Evolutionary conservation across 2,113 vertebrate species (phyloP), one percentile per base, ranked within the genome.

Genomic region (Cepphus grylle): DNA sequence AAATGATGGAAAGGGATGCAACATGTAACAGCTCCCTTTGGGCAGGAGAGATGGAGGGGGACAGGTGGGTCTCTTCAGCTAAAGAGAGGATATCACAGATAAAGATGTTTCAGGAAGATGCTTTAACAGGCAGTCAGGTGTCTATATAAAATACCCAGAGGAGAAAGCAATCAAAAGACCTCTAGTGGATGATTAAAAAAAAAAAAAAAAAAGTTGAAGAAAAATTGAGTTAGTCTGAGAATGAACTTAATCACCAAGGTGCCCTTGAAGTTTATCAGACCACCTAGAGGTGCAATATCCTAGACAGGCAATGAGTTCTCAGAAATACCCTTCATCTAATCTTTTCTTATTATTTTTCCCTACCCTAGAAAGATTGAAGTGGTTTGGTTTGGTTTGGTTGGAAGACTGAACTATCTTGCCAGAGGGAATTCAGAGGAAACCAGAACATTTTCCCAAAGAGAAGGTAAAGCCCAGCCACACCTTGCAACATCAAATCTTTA

Each of bases 401-500:
- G 93, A 94, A 95, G 85, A 70, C 86, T 95, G 42, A 87, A 66
- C 29, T 82, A 82, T 53, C 79, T 93, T 93, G 95, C 96, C 95
- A 80, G 89, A 82, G 89, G 96, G 93, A 96, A 95, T 93, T 87
- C 12, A 0, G 79, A 90, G 78, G 91, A 91, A 97, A 96, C 67
- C 47, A 94, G 93, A 89, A 86, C 19, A 7, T 80, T 94, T 95
- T 94, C 71, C 66, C 84, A 76, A 90, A 93, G 81, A 82, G 67
- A 86, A 91, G 81, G 89, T 91, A 96, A 96, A 85, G 81, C 91
- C 74, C 34, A 50, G 59, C 84, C 96, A 86, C 95, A 63, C 93
- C 96, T 95, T 93, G 53, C 58, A 96, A 90, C 84, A 90, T 87
- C 66, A 97, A 73, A 93, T 92, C 91, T 95, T 96, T 95, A 97